These are phyloP conservation scores for Mormoops blainvillei DNA, from an alignment of 2,113 vertebrate species.

Conservation along the genomic window DNA sequence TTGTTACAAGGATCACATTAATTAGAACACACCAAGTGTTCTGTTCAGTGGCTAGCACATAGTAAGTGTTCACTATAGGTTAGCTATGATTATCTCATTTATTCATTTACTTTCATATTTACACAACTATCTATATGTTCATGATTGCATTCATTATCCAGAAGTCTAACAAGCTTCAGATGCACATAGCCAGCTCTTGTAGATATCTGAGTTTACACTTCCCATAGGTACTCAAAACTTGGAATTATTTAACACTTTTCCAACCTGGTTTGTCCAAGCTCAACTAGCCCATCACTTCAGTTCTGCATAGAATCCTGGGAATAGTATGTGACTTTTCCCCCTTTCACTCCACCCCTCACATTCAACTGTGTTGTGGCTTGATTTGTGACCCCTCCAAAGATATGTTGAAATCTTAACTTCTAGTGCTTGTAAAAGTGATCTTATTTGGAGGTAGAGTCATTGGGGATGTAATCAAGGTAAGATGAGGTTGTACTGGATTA, in stretches of 20 bases:
- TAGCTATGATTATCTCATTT: background rate
- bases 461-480: background rate
- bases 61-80: background rate
- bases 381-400: background rate
- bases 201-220: background rate
- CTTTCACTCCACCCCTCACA: background rate
- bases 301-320: background rate
- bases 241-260: background rate
- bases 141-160: background rate
- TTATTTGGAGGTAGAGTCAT: background rate
- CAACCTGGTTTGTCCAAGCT: background rate
- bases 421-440: background rate
- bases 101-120: background rate
- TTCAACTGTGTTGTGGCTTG: background rate
- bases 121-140: background rate
- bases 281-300: background rate
- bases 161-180: background rate
- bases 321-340: background rate
- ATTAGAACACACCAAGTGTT: background rate
- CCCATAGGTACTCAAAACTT: background rate
- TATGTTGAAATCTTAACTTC: background rate
- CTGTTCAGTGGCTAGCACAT: background rate
- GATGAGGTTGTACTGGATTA: background rate
- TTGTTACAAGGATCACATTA: background rate
- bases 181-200: background rate